Percentiles rank a stretch among this genome's conserved stretches.
These are phyloP conservation scores for Crotophaga sulcirostris DNA, from an alignment of 2,113 vertebrate species.

Conservation along the genomic window DNA sequence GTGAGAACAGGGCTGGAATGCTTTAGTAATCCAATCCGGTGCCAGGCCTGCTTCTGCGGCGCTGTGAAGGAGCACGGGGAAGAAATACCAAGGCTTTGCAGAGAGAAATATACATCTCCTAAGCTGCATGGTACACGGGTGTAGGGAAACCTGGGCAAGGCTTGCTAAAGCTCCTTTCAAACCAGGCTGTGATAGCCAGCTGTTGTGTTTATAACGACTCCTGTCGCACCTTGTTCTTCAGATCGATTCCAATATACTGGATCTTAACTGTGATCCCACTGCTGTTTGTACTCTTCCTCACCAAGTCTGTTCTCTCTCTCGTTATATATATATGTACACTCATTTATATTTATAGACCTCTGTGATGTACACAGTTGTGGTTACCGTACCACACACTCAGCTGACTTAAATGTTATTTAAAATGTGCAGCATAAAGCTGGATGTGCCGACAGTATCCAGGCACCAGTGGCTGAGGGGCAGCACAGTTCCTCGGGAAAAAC, in stretches of 20 bases:
- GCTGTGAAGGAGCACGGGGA: neutral
- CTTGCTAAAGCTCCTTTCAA: neutral
- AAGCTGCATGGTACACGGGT: neutral
- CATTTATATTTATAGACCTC: neutral
- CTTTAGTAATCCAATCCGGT: slow-evolving; percentile 33
- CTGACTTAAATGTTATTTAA: too few relatives aligned
- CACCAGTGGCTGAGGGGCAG: too few relatives aligned
- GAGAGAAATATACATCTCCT: neutral
- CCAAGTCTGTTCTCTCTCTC: neutral
- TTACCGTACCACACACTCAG: neutral
- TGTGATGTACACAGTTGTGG: neutral
- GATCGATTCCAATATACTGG: neutral
- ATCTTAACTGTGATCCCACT: neutral
- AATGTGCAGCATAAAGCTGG: too few relatives aligned
- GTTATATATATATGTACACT: neutral
- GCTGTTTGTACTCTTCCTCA: neutral
- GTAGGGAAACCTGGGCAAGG: neutral
- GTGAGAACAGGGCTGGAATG: slow-evolving; percentile 30
- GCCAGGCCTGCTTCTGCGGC: neutral
- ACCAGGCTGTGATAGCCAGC: neutral
- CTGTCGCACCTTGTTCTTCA: neutral
- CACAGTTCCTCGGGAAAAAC: too few relatives aligned
- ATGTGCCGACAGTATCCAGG: too few relatives aligned
- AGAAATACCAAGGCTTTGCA: neutral
- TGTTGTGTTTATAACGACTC: neutral